Evolutionary conservation across 2,888 invertebrate species (phyloP), one percentile per base, ranked within the genome.

Genomic region (Phanerotoma sp.): DNA sequence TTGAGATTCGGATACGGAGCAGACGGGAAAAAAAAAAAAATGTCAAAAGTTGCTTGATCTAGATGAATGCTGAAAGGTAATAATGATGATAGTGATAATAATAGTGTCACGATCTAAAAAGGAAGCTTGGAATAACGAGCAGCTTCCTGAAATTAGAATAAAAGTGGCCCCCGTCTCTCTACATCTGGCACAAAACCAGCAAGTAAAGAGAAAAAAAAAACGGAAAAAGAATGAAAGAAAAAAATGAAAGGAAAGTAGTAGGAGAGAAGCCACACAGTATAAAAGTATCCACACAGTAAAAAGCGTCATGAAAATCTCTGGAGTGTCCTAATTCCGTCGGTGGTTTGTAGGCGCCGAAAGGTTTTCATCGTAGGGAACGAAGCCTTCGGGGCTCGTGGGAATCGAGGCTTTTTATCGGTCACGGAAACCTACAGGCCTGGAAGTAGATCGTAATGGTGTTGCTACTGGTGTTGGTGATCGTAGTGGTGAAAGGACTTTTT

Each of bases 351-450:
- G 16, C 18, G 18, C 18, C 35, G 56, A 58, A 53, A 56, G 57
- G 52, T 56, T 61, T 54, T 58, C 54, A 51, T 54, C 56, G 41
- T 42, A 49, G 47, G 45, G 45, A 6, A 33, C 21, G 21, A 61
- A 63, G 61, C 61, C 60, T 62, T 56, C 62, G 60, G 56, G 54
- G 65, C 66, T 65, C 68, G 69, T 68, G 50, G 55, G 60, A 52
- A 62, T 62, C 42, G 53, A 61, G 56, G 47, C 38, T 47, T 51
- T 59, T 57, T 70, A 66, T 68, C 65, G 62, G 63, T 59, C 62
- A 62, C 62, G 63, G 32, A 50, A 30, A 50, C 41, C 10, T 28
- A 54, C 55, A 52, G 55, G 59, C 40, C 46, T 47, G 33, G 54
- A 25, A 37, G 56, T 51, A 51, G 41, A 44, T 25, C 7, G 25